Evolutionary conservation across 2,113 vertebrate genomes (phyloP), one percentile per base, ranked within the genome.

Genomic region (Emydocephalus ijimae): DNA sequence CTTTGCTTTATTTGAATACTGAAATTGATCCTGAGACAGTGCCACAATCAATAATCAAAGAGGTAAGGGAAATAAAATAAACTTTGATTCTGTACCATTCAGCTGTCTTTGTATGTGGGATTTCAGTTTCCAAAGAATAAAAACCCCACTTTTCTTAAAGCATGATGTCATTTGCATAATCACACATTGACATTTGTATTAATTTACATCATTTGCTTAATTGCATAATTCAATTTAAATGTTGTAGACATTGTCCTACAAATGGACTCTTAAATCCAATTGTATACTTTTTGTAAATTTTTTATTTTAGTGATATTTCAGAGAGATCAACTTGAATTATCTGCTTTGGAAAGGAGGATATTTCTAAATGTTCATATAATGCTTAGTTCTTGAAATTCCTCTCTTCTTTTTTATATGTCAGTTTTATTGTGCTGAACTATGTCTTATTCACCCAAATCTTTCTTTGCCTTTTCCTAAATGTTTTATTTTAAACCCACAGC

Each of bases 1-100:
- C 99, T 91, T 98, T 99, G 94, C 98, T 99, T 15, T 99, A 99
- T 90, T 85, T 99, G 90, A 99, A 99, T 93, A 98, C 97, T 29
- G 99, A 99, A 98, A 98, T 99, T 0, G 97, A 98, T 61, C 97
- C 98, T 0, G 97, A 98, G 81, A 96, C 99, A 0, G 98, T 99
- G 95, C 98, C 98, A 0, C 98, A 98, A 61, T 94, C 94, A 89
- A 95, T 96, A 88, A 96, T 99, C 54, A 95, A 97, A 93, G 98
- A 99, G 98, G 99, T 99, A 95, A 96, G 96, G 69, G 0, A 4
- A 85, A 81, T 39, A 21, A 18, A 81, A 81, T 39, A 43, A 81
- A 81, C 18, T 34, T 81, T 81, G 18, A 21, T 81, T 81, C 7
- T 81, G 15, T 43, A 81, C 34, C 7, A 39, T 81, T 39, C 18